These are phyloP conservation scores for Alfaro cultratus DNA, from an alignment of 2,797 vertebrate species.

Conservation along the genomic window DNA sequence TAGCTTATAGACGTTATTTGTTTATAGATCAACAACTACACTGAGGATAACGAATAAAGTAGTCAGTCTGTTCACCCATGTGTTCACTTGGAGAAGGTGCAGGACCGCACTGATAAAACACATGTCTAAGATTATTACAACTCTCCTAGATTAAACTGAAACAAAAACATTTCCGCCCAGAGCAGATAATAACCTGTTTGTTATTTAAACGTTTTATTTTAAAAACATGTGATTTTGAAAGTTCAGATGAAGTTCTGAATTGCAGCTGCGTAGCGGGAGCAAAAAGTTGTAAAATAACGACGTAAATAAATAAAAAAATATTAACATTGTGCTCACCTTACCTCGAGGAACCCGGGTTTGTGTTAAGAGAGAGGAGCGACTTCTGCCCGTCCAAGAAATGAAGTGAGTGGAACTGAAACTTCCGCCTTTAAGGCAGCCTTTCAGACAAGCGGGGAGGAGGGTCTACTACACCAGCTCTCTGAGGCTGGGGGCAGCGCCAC, in stretches of 20 bases:
- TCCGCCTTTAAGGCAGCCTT: slow-evolving; percentile 69
- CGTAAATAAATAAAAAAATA: background rate
- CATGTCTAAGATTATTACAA: slow-evolving; percentile 13
- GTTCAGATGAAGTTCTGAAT: background rate
- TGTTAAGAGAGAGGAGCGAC: slow-evolving; percentile 42
- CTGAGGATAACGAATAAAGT: background rate
- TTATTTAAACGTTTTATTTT: background rate
- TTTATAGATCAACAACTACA: too few relatives aligned
- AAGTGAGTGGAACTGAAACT: slow-evolving; percentile 65
- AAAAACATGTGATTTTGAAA: background rate
- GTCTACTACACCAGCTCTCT: slow-evolving; percentile 4
- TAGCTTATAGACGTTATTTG: background rate
- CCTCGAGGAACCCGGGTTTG: slow-evolving; percentile 51
- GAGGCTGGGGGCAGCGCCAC: background rate
- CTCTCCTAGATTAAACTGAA: background rate
- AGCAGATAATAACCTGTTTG: background rate
- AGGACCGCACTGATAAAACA: slow-evolving; percentile 22
- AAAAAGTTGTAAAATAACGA: background rate
- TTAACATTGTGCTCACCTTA: slow-evolving; percentile 50
- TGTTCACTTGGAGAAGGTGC: slow-evolving; percentile 16
- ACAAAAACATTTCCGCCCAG: background rate
- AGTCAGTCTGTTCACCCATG: background rate
- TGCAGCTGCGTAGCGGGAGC: slow-evolving; percentile 8
- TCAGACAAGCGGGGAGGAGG: slow-evolving; percentile 58
- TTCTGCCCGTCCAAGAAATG: slow-evolving; percentile 55